Evolutionary conservation across 2,797 vertebrate genomes (phyloP).

Genomic region (Benthosema pterotum): DNA sequence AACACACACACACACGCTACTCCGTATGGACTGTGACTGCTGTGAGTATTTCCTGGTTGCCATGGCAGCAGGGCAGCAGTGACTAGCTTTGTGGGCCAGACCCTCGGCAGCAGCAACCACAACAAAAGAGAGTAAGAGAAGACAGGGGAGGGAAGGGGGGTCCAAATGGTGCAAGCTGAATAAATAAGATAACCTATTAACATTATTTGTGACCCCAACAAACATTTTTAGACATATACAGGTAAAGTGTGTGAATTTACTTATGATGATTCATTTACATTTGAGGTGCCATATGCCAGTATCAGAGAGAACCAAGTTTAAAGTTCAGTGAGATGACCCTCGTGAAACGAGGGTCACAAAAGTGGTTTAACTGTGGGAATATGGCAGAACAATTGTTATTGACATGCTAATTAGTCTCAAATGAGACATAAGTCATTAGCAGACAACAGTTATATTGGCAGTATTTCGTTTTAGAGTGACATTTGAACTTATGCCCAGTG

Average conservation of each 20-base stretch:
- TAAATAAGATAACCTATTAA: conserved; percentile 66
- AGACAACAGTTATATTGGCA: conserved; percentile 6
- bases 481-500: conserved; percentile 35
- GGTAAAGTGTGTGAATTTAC: conserved; percentile 19
- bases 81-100: conserved; percentile 77
- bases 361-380: no score
- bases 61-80: conserved; percentile 79
- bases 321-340: neutral
- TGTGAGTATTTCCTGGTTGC: conserved; percentile 85
- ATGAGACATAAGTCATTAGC: neutral
- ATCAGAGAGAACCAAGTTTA: neutral
- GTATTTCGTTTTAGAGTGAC: conserved; percentile 4
- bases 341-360: neutral
- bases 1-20: conserved; percentile 48
- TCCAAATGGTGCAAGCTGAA: conserved; percentile 46
- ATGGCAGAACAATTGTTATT: neutral
- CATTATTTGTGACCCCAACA: neutral
- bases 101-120: conserved; percentile 73
- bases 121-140: conserved; percentile 68
- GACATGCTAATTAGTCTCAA: neutral
- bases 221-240: neutral
- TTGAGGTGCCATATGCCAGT: neutral
- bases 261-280: conserved; percentile 1
- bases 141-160: neutral
- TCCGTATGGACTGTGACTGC: conserved; percentile 63